Conservation (phyloP, 2,113 vertebrate genomes). For the Anguilla rostrata region DNA sequence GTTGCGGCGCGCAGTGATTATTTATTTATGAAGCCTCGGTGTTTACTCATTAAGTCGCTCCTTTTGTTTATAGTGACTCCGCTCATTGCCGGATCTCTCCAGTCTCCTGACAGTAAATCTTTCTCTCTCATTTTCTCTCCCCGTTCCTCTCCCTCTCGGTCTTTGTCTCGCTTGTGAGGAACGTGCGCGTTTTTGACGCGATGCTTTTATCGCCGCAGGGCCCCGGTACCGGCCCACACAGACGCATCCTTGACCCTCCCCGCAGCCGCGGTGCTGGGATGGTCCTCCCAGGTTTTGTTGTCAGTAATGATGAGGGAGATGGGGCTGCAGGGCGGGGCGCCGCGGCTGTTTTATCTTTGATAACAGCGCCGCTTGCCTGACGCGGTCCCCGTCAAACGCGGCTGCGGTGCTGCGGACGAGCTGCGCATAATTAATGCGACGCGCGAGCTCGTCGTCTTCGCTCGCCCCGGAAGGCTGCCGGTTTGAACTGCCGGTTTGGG, state of each 20-base stretch:
- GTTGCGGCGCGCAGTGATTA: constrained; percentile 3
- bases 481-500: neutral
- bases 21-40: constrained; percentile 30
- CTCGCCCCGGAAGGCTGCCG: neutral
- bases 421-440: neutral
- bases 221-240: neutral
- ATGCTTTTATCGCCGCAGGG: neutral
- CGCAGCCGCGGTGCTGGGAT: neutral
- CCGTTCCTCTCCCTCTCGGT: neutral
- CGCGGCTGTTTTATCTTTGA: neutral
- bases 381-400: neutral
- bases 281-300: constrained; percentile 27
- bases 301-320: constrained; percentile 36
- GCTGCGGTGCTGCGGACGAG: neutral
- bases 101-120: neutral
- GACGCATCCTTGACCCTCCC: neutral
- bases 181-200: neutral
- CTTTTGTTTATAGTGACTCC: constrained; percentile 15
- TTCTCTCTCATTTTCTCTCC: neutral
- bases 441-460: neutral
- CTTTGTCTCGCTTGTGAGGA: neutral
- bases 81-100: neutral
- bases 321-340: neutral
- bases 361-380: neutral
- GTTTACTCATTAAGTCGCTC: constrained; percentile 12